A percentile compares a stretch with the other conserved stretches of the same genome.
phyloP scores from a whole-genome alignment of 2,113 vertebrate genomes.

The Prunella fulvescens region DNA sequence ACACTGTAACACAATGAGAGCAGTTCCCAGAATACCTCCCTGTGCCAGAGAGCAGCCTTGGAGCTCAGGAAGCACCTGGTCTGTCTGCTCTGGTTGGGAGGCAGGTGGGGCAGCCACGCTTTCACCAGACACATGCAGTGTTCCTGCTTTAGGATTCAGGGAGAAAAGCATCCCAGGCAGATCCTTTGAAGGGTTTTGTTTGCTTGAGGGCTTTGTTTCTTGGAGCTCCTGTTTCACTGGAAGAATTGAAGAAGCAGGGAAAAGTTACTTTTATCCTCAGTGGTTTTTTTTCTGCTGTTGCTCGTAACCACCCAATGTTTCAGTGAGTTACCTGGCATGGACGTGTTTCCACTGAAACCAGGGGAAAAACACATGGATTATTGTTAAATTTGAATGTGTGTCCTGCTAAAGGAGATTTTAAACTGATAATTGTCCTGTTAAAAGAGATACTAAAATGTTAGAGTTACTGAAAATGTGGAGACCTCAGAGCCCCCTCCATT shows the following conservation, averaged over 20 bases:
- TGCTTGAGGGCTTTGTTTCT: not conserved
- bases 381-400: not conserved
- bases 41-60: not conserved
- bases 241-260: not conserved
- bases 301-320: fast-evolving
- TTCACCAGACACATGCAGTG: not conserved
- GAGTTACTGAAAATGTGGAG: not conserved
- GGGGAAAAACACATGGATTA: fast-evolving
- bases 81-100: not conserved
- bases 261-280: not conserved
- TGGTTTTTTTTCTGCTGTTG: not conserved
- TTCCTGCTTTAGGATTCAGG: not conserved
- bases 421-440: not conserved
- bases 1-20: not conserved
- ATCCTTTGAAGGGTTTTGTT: fast-evolving
- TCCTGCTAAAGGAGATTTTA: not conserved
- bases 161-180: not conserved
- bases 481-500: not conserved
- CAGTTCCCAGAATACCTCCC: not conserved
- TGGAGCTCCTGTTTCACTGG: fast-evolving
- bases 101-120: not conserved
- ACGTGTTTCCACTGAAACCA: fast-evolving
- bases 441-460: not conserved
- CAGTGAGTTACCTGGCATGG: not conserved
- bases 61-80: conserved; percentile 30